Evolutionary conservation across 2,113 vertebrate genomes (phyloP).

Genomic region (Oreotrochilus melanogaster): DNA sequence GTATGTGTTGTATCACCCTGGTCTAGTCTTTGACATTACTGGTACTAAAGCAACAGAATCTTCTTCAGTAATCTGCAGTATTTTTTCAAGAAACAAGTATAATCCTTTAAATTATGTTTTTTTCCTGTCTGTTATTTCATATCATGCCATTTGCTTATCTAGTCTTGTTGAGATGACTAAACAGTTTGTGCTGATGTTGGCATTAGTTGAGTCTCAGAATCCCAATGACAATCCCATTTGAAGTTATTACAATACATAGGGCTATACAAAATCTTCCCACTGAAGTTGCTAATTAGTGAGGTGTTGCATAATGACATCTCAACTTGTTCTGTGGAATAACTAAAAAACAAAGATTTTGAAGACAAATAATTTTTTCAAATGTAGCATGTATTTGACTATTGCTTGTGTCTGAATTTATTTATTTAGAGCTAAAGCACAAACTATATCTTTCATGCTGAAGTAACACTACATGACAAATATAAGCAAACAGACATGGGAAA

Average conservation of each 20-base stretch:
- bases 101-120: not conserved
- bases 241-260: not conserved
- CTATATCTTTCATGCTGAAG: not conserved
- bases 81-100: no score
- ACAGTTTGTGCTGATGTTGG: not conserved
- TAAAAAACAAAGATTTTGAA: not conserved
- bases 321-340: not conserved
- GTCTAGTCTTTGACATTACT: not conserved
- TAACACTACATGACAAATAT: not conserved
- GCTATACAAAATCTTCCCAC: not conserved
- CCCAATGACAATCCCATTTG: not conserved
- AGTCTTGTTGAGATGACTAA: not conserved
- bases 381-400: not conserved
- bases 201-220: not conserved
- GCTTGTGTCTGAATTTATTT: not conserved
- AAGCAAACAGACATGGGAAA: not conserved
- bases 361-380: not conserved
- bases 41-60: not conserved
- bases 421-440: not conserved
- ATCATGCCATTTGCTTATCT: not conserved
- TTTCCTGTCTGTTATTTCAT: not conserved
- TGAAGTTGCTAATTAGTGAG: not conserved
- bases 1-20: not conserved
- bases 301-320: not conserved
- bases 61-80: not conserved